phyloP scores from a whole-genome alignment of 2,113 vertebrate genomes.

The Excalfactoria chinensis region DNA sequence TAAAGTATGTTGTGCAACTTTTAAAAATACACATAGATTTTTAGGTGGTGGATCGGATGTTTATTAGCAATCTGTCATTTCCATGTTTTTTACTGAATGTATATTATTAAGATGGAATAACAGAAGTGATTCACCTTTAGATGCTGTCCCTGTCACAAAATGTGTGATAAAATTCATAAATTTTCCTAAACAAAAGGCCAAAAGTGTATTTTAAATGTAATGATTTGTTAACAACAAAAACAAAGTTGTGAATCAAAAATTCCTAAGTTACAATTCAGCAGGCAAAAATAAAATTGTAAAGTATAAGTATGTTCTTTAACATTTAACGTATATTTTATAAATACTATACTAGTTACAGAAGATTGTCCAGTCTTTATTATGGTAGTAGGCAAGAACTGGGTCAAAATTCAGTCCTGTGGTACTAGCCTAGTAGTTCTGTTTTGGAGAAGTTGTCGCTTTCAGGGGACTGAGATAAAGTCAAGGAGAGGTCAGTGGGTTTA shows the following conservation, averaged over 20 bases:
- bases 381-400: not conserved
- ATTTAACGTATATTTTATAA: not conserved
- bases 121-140: not conserved
- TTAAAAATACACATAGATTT: not conserved
- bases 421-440: not conserved
- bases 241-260: not conserved
- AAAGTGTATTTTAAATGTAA: not conserved
- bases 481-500: not conserved
- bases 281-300: not conserved
- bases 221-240: not conserved
- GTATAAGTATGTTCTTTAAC: not conserved
- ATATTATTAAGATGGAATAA: not conserved
- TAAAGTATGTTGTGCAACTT: not conserved
- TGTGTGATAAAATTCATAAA: not conserved
- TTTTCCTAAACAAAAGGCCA: not conserved
- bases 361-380: not conserved
- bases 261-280: not conserved
- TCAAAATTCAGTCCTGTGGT: not conserved
- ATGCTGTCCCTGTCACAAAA: not conserved
- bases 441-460: not conserved
- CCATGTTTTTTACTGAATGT: not conserved
- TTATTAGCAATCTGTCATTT: not conserved
- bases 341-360: not conserved
- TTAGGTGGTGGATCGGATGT: not conserved
- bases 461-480: not conserved